Percentiles rank a stretch among this genome's conserved stretches.
These are phyloP conservation scores for Megalops cyprinoides DNA, from an alignment of 2,797 vertebrate genomes.

Conservation along the genomic window DNA sequence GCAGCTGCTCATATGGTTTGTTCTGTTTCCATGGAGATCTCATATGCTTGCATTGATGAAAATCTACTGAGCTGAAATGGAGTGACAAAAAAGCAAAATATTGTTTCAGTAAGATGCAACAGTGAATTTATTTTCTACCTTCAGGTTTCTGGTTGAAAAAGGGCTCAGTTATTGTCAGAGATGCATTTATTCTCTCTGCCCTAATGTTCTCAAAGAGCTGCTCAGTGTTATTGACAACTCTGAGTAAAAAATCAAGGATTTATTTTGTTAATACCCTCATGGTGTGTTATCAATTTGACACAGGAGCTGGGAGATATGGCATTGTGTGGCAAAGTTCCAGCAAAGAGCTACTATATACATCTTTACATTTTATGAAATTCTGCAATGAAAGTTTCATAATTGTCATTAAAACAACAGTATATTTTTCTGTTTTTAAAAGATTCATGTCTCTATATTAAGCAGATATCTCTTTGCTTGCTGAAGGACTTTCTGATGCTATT, in stretches of 20 bases:
- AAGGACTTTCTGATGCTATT: constrained; percentile 19
- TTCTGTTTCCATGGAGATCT: constrained; percentile 6
- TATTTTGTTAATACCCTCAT: constrained; percentile 8
- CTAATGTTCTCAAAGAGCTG: neutral
- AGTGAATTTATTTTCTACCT: neutral
- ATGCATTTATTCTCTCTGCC: neutral
- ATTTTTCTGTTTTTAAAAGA: neutral
- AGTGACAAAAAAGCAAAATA: constrained; percentile 20
- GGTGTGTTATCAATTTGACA: neutral
- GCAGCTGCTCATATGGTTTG: constrained; percentile 17
- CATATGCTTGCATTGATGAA: constrained; percentile 20
- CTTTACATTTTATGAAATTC: neutral
- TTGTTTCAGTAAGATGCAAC: neutral
- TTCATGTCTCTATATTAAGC: too few species aligned
- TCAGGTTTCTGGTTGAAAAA: constrained; percentile 5
- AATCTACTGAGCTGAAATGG: constrained; percentile 2
- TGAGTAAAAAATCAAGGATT: neutral
- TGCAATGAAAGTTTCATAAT: neutral
- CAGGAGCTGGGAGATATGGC: constrained; percentile 7
- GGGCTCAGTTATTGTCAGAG: neutral
- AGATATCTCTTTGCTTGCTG: neutral
- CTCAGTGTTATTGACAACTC: neutral
- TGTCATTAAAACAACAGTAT: neutral
- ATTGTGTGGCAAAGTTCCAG: neutral
- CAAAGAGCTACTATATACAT: neutral